Percentiles rank a stretch among this genome's conserved stretches.
These are phyloP conservation scores for Siniperca obscura DNA, from an alignment of 2,797 vertebrate genomes.

Conservation along the genomic window DNA sequence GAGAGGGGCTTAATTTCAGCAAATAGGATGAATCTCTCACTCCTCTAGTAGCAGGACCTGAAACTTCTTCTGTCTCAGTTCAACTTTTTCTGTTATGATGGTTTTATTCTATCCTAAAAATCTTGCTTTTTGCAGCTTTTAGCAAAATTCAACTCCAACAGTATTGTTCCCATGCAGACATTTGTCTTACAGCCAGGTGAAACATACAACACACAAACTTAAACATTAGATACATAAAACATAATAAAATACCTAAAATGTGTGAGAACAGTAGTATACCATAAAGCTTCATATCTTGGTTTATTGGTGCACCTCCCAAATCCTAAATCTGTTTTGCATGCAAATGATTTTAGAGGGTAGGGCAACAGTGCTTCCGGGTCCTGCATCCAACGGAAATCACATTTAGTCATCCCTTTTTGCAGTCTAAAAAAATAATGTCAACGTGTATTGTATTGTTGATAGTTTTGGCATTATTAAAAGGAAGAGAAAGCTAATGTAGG, in stretches of 20 bases:
- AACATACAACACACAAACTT: not conserved
- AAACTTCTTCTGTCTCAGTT: not conserved
- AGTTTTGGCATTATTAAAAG: too few relatives aligned
- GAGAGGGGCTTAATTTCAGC: not conserved
- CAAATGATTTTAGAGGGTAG: not conserved
- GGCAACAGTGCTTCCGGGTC: not conserved
- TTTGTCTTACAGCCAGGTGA: not conserved
- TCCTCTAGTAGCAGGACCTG: not conserved
- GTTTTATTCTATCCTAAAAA: not conserved
- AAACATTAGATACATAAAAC: not conserved
- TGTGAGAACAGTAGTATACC: not conserved
- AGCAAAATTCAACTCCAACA: not conserved
- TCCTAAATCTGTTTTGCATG: not conserved
- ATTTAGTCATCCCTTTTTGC: not conserved
- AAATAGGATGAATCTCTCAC: not conserved
- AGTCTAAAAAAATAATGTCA: not conserved
- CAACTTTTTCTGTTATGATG: not conserved
- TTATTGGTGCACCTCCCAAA: not conserved
- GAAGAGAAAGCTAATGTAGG: not conserved
- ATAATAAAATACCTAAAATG: not conserved
- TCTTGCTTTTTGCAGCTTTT: not conserved
- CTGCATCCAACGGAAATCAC: not conserved
- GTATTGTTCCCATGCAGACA: not conserved
- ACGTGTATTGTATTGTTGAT: too few relatives aligned
- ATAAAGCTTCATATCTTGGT: not conserved